Evolutionary conservation across 37 sponge, comb jelly and placozoan species (phyloP).

Genomic region (Diacarnus erythraeanus): DNA sequence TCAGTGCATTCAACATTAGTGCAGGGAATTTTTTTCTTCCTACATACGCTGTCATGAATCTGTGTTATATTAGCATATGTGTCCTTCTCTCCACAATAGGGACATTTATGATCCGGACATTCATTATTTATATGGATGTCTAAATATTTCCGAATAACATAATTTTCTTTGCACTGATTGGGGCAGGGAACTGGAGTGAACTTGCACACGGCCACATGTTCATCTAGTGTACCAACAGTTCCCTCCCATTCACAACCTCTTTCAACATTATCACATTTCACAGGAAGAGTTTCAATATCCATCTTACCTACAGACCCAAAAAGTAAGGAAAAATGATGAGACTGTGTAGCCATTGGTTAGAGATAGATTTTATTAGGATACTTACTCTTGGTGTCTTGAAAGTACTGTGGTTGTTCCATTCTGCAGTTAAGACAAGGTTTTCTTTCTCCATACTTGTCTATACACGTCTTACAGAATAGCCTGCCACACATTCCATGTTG

Average conservation of each 20-base stretch:
- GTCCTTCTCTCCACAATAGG: too few relatives aligned
- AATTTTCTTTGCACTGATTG: conserved; percentile 6
- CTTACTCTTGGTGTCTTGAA: background rate
- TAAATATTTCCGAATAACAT: background rate
- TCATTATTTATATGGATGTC: too few relatives aligned
- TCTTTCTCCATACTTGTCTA: background rate
- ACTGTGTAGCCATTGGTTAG: background rate
- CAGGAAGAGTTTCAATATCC: conserved; percentile 8
- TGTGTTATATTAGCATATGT: too few relatives aligned
- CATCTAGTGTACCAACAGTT: conserved; percentile 17
- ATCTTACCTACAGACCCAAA: conserved; percentile 11
- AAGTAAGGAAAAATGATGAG: too few relatives aligned
- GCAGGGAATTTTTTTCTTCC: too few relatives aligned
- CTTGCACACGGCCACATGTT: conserved; percentile 14
- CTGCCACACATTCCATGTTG: conserved; percentile 4
- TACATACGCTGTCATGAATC: too few relatives aligned
- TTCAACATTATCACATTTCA: conserved; percentile 16
- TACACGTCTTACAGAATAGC: background rate
- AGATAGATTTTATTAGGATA: background rate
- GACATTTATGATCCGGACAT: too few relatives aligned
- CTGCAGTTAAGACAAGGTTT: conserved; percentile 2
- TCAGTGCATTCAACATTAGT: too few relatives aligned
- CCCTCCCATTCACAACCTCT: conserved; percentile 27
- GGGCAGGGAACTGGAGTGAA: conserved; percentile 16
- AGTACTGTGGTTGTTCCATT: background rate